A percentile compares a stretch with the other conserved stretches of the same genome.
Conservation (phyloP, 2,888 invertebrate species). For the Conchocele bisecta region DNA sequence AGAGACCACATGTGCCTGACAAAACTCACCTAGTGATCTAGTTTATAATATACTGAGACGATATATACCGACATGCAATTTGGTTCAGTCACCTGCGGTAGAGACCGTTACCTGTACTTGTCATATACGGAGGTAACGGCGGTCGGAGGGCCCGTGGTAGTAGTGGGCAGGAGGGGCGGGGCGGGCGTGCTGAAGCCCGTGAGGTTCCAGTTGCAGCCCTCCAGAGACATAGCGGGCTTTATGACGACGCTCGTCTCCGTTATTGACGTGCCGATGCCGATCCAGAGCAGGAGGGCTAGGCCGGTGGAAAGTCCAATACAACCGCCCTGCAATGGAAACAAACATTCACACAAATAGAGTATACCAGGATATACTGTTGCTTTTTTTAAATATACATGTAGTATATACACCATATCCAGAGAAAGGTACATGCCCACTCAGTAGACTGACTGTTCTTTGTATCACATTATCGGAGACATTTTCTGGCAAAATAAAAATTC, state of each 20-base stretch:
- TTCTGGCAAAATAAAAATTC: too few relatives aligned
- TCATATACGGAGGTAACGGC: conserved; percentile 36
- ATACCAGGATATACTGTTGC: too few relatives aligned
- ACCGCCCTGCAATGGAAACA: background rate
- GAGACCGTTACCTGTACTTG: conserved; percentile 41
- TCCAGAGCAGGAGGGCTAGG: background rate
- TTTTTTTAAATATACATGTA: too few relatives aligned
- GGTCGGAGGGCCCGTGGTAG: background rate
- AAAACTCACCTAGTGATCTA: background rate
- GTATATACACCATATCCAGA: too few relatives aligned
- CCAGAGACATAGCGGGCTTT: background rate
- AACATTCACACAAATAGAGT: background rate
- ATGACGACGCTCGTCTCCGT: background rate
- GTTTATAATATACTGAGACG: background rate
- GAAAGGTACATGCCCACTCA: too few relatives aligned
- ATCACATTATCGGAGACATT: too few relatives aligned
- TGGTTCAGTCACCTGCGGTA: too few relatives aligned
- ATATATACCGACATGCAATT: too few relatives aligned
- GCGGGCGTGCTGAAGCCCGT: background rate
- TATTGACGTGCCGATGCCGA: background rate
- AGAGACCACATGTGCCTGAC: too few relatives aligned
- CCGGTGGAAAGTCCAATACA: background rate
- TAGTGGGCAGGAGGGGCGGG: background rate
- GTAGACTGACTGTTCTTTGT: too few relatives aligned
- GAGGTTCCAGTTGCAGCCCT: background rate